Percentiles rank a stretch among this genome's conserved stretches.
Evolutionary conservation across 2,797 vertebrate species (phyloP).

Genomic region (Urosaurus nigricauda): DNA sequence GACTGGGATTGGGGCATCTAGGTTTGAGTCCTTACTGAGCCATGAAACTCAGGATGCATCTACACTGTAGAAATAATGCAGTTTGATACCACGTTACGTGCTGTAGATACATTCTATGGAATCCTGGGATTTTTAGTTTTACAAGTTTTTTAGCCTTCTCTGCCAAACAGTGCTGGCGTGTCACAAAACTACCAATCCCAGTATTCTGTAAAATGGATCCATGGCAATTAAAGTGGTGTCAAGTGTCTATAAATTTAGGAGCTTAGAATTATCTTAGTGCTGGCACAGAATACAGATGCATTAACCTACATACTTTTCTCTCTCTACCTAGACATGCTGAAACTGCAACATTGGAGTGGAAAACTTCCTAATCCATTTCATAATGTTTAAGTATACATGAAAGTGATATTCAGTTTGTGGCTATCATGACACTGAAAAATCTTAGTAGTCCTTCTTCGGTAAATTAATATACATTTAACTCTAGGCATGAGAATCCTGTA

Average conservation of each 20-base stretch:
- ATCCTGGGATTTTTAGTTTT: too few species aligned
- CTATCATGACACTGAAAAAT: neutral
- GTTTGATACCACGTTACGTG: too few species aligned
- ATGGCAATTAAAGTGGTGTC: too few species aligned
- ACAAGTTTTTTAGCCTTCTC: too few species aligned
- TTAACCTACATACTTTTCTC: neutral
- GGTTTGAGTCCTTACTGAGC: too few species aligned
- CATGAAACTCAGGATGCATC: too few species aligned
- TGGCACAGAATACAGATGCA: neutral
- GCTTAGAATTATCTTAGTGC: neutral
- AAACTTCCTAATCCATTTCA: neutral
- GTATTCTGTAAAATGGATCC: too few species aligned
- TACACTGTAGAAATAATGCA: too few species aligned
- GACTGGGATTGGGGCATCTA: too few species aligned
- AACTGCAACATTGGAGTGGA: neutral
- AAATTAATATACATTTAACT: slow-evolving; percentile 3
- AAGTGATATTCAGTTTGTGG: neutral
- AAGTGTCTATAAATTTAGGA: neutral
- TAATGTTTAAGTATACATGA: neutral
- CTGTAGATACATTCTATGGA: too few species aligned
- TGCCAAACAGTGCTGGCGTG: too few species aligned
- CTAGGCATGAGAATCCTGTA: neutral
- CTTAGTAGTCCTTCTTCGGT: neutral
- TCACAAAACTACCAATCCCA: too few species aligned
- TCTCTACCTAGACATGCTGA: neutral